phyloP scores from a whole-genome alignment of 2,797 vertebrate species.

The Euphonia xanthogaster region DNA sequence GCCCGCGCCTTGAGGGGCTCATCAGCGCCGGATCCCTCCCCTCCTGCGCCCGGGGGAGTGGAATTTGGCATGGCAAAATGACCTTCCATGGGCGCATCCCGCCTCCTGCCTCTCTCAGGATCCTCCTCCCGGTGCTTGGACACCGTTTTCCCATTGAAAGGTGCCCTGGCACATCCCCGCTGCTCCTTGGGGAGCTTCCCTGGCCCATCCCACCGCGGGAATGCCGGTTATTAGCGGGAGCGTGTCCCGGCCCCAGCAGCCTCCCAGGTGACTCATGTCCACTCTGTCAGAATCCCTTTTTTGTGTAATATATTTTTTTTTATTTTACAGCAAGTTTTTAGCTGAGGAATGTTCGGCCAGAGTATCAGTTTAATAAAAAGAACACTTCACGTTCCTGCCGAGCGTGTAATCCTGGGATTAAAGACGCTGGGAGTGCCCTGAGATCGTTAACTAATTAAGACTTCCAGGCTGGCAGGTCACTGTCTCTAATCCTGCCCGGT shows the following conservation, averaged over 20 bases:
- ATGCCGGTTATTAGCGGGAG: background rate
- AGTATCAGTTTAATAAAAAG: conserved; percentile 22
- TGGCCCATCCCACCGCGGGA: background rate
- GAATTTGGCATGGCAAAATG: background rate
- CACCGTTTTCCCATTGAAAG: background rate
- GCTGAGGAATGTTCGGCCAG: background rate
- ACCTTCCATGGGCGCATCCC: background rate
- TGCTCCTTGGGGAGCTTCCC: background rate
- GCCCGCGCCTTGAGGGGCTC: background rate
- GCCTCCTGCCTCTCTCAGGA: background rate
- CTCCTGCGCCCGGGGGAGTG: background rate
- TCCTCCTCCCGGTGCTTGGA: background rate
- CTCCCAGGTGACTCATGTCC: conserved; percentile 37
- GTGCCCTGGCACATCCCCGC: background rate
- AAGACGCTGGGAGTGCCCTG: background rate
- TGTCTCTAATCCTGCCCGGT: background rate
- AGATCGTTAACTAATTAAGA: conserved; percentile 33
- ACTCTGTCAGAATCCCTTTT: background rate
- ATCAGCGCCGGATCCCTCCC: rapidly evolving
- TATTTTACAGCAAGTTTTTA: background rate
- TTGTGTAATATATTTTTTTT: background rate
- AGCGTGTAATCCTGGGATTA: conserved; percentile 12
- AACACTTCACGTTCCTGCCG: background rate
- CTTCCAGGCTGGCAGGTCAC: background rate
- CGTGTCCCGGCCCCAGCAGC: background rate